phyloP scores from a whole-genome alignment of 2,113 vertebrate genomes.

The Zosterops borbonicus region DNA sequence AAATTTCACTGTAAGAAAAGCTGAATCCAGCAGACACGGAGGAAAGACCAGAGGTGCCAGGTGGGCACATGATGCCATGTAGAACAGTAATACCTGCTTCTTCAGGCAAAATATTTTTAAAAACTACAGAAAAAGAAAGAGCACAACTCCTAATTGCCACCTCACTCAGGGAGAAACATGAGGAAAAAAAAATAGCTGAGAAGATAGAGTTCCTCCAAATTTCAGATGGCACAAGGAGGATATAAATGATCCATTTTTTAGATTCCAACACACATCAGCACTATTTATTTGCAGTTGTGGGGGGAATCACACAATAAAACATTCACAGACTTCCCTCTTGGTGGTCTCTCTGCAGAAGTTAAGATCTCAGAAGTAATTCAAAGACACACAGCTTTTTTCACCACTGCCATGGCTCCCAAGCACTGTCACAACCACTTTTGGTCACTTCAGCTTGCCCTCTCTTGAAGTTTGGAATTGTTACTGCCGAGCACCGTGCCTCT shows the following conservation, averaged over 20 bases:
- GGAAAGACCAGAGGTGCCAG: neutral
- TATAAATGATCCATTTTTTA: neutral
- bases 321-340: neutral
- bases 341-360: neutral
- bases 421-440: neutral
- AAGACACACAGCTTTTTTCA: neutral
- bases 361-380: neutral
- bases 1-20: neutral
- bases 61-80: too few species aligned
- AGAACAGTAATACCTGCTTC: neutral
- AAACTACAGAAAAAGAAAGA: neutral
- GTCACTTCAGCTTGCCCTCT: neutral
- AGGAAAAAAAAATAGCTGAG: neutral
- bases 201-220: neutral
- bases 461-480: neutral
- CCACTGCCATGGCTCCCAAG: neutral
- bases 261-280: neutral
- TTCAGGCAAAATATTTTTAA: neutral
- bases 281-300: neutral
- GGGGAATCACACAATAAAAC: neutral
- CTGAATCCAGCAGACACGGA: neutral
- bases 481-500: neutral
- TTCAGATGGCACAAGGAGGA: neutral
- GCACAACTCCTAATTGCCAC: neutral
- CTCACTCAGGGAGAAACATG: neutral